Conservation (phyloP, 2,797 vertebrate genomes). For the Cichlasoma orientale region DNA sequence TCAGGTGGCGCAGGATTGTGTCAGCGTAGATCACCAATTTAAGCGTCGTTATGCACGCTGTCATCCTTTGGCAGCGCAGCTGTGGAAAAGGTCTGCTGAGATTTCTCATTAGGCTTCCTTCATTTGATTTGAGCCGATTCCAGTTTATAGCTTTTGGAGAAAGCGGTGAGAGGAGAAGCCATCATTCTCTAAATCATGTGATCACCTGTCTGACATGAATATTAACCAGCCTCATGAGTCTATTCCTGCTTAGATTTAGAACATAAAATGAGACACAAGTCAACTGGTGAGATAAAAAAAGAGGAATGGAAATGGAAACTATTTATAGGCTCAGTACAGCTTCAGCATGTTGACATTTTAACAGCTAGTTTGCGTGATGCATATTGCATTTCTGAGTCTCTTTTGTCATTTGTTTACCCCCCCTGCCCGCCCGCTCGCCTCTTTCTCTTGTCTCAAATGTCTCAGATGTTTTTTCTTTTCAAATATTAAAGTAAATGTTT, state of each 20-base stretch:
- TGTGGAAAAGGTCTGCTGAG: slow-evolving; percentile 23
- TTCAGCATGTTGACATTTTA: neutral
- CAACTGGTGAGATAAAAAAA: neutral
- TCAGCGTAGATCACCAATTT: slow-evolving; percentile 30
- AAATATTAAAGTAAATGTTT: neutral
- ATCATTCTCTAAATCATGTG: slow-evolving; percentile 32
- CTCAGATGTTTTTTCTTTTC: neutral
- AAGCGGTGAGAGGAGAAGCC: slow-evolving; percentile 2
- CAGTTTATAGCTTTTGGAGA: slow-evolving; percentile 31
- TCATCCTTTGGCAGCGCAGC: slow-evolving; percentile 27
- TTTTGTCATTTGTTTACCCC: neutral
- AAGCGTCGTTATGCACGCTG: slow-evolving; percentile 26
- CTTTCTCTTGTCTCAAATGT: neutral
- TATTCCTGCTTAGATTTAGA: slow-evolving; percentile 22
- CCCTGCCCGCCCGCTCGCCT: no score
- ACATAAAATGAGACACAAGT: slow-evolving; percentile 15
- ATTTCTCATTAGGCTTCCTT: slow-evolving; percentile 34
- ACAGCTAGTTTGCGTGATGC: neutral
- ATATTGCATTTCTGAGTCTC: neutral
- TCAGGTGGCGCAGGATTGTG: slow-evolving; percentile 21
- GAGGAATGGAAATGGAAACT: neutral
- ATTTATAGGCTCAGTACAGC: neutral
- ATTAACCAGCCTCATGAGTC: slow-evolving; percentile 10
- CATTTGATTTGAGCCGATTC: slow-evolving; percentile 49
- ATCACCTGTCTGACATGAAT: slow-evolving; percentile 35